Percentiles rank a stretch among this genome's conserved stretches.
Evolutionary conservation across 2,888 invertebrate genomes (phyloP).

Genomic region (Leptura quadrifasciata): DNA sequence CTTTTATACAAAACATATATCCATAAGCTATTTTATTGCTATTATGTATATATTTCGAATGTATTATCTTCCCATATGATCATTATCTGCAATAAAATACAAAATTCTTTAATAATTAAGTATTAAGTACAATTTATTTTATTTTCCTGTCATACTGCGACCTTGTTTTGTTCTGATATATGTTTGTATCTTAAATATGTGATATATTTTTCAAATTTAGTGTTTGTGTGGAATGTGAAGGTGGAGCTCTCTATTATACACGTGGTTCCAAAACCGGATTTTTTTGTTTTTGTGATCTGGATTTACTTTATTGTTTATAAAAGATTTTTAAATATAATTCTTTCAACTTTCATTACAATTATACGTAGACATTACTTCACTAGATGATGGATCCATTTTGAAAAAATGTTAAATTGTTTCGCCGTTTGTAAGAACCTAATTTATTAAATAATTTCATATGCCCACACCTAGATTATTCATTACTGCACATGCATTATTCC

Average conservation of each 20-base stretch:
- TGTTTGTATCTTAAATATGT: neutral
- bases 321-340: no score
- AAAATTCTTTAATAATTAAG: neutral
- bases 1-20: neutral
- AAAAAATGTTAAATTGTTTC: no score
- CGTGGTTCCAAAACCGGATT: neutral
- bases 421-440: no score
- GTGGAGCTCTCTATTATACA: neutral
- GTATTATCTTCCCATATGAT: neutral
- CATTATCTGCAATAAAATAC: conserved; percentile 1
- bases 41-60: neutral
- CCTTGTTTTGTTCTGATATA: conserved; percentile 8
- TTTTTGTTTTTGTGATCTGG: neutral
- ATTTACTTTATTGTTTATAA: no score
- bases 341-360: no score
- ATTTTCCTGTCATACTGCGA: neutral
- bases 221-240: neutral
- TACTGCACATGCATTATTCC: neutral
- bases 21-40: neutral
- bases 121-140: neutral
- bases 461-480: neutral
- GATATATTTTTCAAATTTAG: neutral
- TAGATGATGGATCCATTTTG: no score
- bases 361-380: no score
- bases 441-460: no score